Base-by-base conservation (phyloP, 2,888 invertebrate species). In the Eupithecia insigniata region DNA sequence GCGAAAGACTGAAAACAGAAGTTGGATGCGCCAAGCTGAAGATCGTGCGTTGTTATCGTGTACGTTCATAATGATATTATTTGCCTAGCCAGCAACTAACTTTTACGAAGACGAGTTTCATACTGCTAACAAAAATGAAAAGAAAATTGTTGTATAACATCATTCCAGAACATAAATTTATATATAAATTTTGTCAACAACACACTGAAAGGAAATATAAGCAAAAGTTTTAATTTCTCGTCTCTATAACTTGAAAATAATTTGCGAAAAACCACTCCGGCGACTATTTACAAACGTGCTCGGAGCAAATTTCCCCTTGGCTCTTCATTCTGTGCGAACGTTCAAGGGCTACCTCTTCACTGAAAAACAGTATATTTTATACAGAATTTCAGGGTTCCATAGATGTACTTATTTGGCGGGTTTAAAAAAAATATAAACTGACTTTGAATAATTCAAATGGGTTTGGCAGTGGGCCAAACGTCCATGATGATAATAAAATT, bases 281-380 rank as follows among this genome's bases (percentile, higher is more conserved):
- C 69, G 71, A 74, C 71, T 74, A 74, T 74, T 74, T 74, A 74
- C 74, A 74, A 74, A 74, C 71, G 74, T 72, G 67, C 74, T 74
- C 67, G 26, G 71, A 71, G 69, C 69, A 65, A 74, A 71, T 74
- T 72, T 71, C 71, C 71, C 69, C 71, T 69, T 61, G 69, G 69
- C 74, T 71, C 71, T 74, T 74, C 71, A 74, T 74, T 71, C 71
- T 72, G 58, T 26, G 60, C 68, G 28, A 69, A 71, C 69, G 67
- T 66, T 67, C 65, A 67, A 74, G 74, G 74, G 74, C 64, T 74
- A 60, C 67, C 71, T 14, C 74, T 67, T 66, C 28, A 65, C 55
- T 22, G 36, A 28, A 71, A 71, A 46, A 22, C 58, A 64, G 46
- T 34, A 68, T 58, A 60, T 30, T 55, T 55, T 55, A 26, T 30